Base-by-base conservation (phyloP, 2,888 invertebrate genomes). In the Malthinus flaveolus region DNA sequence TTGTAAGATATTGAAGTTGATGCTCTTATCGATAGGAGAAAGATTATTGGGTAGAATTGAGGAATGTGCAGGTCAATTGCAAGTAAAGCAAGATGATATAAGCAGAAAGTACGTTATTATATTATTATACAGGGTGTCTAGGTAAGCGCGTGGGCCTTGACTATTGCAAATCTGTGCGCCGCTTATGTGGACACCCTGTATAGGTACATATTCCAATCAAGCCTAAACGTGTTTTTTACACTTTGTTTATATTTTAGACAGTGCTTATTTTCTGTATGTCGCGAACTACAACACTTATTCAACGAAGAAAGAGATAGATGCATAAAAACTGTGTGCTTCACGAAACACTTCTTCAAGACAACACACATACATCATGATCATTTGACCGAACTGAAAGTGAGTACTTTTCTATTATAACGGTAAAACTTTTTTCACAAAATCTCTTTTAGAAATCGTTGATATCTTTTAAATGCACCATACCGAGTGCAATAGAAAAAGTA, bases 321-420 rank as follows among this genome's bases (percentile, higher is more conserved):
- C 56, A 83, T 91, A 50, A 92, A 91, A 75, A 88, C 91, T 9
- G 84, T 94, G 63, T 87, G 88, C 64, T 91, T 95, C 79, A 90
- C 91, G 39, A 92, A 91, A 76, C 87, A 87, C 59, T 82, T 95
- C 70, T 67, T 72, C 42, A 70, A 66, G 60, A 63, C 64, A 12
- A 64, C 69, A n/a, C 45, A 59, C 7, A 59, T 66, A 36, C 59
- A 59, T 10, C 49, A 56, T 7, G 57, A 64, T 31, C 59, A 62
- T 33, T 52, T 65, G 7, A 42, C 62, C 5, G 68, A 70, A 36
- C 66, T 69, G 35, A 69, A 65, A 53, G 65, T 68, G 47, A 37
- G 32, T 49, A n/a, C 31, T 49, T 11, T 42, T 39, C 2, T 15
- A 33, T 36, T 23, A 10, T 46, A 48, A 13, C 11, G 42, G 8